Conservation (phyloP, 2,888 invertebrate genomes). For the Tiphia femorata region DNA sequence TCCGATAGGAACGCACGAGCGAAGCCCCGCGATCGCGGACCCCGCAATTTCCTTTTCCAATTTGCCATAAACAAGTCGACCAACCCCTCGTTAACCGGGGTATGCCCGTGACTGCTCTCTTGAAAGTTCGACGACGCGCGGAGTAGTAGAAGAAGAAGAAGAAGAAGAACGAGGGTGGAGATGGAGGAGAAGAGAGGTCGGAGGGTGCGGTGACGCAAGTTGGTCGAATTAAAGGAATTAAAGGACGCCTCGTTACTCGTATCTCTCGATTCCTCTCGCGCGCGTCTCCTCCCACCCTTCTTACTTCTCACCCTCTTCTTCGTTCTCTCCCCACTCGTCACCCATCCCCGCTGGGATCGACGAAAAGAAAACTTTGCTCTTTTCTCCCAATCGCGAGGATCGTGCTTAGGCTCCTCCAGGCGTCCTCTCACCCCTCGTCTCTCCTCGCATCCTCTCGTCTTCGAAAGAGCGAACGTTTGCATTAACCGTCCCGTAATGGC, state of each 20-base stretch:
- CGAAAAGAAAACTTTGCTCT: slow-evolving; percentile 38
- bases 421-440: background rate
- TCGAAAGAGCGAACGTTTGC: slow-evolving; percentile 35
- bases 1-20: too few species aligned
- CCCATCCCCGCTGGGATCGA: slow-evolving; percentile 7
- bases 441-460: slow-evolving; percentile 11
- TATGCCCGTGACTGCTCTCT: slow-evolving; percentile 53
- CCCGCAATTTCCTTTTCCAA: slow-evolving; percentile 67
- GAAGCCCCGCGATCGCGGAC: slow-evolving; percentile 45
- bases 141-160: background rate
- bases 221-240: slow-evolving; percentile 64
- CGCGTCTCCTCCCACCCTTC: slow-evolving; percentile 5
- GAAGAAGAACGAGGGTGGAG: background rate
- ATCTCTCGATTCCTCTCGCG: slow-evolving; percentile 42
- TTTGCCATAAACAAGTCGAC: slow-evolving; percentile 67
- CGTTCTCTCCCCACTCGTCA: background rate
- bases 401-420: slow-evolving; percentile 17
- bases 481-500: slow-evolving; percentile 56
- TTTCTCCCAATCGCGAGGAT: slow-evolving; percentile 31
- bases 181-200: slow-evolving; percentile 13
- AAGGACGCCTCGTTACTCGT: slow-evolving; percentile 62
- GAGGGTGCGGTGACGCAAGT: slow-evolving; percentile 42
- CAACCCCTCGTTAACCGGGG: slow-evolving; percentile 53
- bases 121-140: slow-evolving; percentile 34
- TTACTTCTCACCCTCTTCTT: background rate